These are phyloP conservation scores for Anadara kagoshimensis DNA, from an alignment of 1,140 invertebrate species.

Conservation along the genomic window DNA sequence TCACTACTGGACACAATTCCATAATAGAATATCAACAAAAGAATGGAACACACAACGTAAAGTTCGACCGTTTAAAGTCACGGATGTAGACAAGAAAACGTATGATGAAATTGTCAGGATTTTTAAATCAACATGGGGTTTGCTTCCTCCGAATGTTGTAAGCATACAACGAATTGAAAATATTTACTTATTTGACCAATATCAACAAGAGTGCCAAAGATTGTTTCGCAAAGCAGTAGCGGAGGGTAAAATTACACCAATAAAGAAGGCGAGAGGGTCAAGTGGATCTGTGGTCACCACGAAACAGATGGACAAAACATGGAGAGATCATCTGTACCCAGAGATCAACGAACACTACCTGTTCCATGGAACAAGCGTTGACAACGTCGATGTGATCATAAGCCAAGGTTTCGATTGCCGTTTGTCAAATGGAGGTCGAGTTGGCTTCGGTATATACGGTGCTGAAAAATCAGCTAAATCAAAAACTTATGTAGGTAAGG, in stretches of 20 bases:
- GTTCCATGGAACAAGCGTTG: constrained; percentile 26
- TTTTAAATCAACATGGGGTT: constrained; percentile 13
- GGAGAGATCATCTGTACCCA: constrained; percentile 4
- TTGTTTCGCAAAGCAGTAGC: constrained; percentile 12
- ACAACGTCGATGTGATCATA: constrained; percentile 1
- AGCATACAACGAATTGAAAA: constrained; percentile 27
- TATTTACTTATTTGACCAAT: constrained; percentile 9
- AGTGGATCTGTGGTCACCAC: neutral
- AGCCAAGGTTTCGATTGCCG: constrained; percentile 26
- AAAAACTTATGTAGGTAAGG: constrained; percentile 18
- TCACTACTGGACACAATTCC: constrained; percentile 24
- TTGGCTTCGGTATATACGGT: constrained; percentile 23
- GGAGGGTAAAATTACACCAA: neutral
- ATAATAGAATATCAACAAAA: constrained; percentile 11
- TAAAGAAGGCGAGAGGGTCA: constrained; percentile 7
- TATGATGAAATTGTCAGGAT: constrained; percentile 1
- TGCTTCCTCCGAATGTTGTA: neutral
- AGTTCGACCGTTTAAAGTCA: neutral
- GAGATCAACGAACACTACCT: constrained; percentile 32
- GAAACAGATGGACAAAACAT: neutral
- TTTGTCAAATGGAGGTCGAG: constrained; percentile 4
- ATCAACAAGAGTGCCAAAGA: constrained; percentile 18
- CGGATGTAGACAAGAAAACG: neutral
- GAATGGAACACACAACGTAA: constrained; percentile 15
- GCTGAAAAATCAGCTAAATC: constrained; percentile 24